Percentiles rank a stretch among this genome's conserved stretches.
Evolutionary conservation across 2,888 invertebrate genomes (phyloP).

Genomic region (Rhimphoctona megacephalus): DNA sequence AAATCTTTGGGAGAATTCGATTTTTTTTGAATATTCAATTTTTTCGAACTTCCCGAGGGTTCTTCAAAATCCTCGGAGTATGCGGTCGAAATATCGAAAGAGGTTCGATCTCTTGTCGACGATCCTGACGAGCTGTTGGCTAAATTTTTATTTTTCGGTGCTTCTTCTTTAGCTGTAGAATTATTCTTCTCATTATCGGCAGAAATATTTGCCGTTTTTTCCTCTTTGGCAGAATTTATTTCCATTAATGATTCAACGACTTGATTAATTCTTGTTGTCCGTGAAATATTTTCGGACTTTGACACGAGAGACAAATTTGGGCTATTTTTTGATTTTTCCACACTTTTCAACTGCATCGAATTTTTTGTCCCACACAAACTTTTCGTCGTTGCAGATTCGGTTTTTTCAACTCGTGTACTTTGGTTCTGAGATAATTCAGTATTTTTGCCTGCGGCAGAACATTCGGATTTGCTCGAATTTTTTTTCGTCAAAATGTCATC

Average conservation of each 20-base stretch:
- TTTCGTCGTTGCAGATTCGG: constrained; percentile 16
- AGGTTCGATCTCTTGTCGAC: constrained; percentile 67
- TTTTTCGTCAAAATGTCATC: constrained; percentile 37
- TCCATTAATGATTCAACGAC: background rate
- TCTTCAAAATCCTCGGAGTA: constrained; percentile 68
- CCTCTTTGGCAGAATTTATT: background rate
- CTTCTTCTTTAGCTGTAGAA: constrained; percentile 2
- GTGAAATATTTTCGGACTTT: background rate
- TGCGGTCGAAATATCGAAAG: constrained; percentile 65
- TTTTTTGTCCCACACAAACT: constrained; percentile 1
- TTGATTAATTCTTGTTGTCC: background rate
- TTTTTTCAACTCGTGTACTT: constrained; percentile 12
- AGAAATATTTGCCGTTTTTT: constrained; percentile 2
- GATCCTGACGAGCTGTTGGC: constrained; percentile 44
- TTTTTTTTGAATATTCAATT: constrained; percentile 19
- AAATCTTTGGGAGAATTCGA: background rate
- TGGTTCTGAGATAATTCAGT: background rate
- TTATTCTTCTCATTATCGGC: background rate
- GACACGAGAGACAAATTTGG: constrained; percentile 3
- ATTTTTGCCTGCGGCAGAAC: background rate
- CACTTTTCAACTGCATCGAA: background rate
- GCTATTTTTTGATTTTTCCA: background rate
- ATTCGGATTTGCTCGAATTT: constrained; percentile 46
- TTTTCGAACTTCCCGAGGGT: constrained; percentile 21
- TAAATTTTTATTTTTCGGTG: constrained; percentile 34